Evolutionary conservation across 2,888 invertebrate genomes (phyloP).

Genomic region (Chirona hameri): DNA sequence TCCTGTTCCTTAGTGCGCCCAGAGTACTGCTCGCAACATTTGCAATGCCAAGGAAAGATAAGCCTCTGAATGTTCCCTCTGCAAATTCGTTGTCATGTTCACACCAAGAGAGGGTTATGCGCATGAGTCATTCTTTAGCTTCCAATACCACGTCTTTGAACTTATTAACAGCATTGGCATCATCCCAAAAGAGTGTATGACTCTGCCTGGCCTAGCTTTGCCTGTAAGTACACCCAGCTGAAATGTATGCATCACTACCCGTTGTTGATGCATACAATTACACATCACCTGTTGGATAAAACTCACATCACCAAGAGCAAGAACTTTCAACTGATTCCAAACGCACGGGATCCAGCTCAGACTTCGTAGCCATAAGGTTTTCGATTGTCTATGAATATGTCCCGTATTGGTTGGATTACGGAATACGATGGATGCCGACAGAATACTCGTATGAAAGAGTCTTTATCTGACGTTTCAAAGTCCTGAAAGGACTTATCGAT

Average conservation of each 20-base stretch:
- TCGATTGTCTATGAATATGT: background rate
- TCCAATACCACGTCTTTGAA: background rate
- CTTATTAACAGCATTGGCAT: background rate
- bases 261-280: no score
- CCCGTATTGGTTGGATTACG: background rate
- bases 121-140: background rate
- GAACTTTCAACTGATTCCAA: background rate
- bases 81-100: background rate
- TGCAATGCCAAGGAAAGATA: background rate
- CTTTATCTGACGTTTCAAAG: background rate
- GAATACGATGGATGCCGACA: background rate
- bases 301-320: background rate
- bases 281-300: background rate
- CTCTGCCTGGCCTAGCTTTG: background rate
- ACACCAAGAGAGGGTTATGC: background rate
- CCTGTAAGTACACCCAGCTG: background rate
- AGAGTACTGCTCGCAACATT: background rate
- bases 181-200: background rate
- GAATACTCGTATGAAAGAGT: background rate
- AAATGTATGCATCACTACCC: background rate
- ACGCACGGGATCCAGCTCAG: background rate
- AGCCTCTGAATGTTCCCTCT: background rate
- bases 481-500: background rate
- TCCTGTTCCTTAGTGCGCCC: background rate
- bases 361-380: background rate